Evolutionary conservation across 2,113 vertebrate genomes (phyloP).

Genomic region (Gymnocephalus cernua): DNA sequence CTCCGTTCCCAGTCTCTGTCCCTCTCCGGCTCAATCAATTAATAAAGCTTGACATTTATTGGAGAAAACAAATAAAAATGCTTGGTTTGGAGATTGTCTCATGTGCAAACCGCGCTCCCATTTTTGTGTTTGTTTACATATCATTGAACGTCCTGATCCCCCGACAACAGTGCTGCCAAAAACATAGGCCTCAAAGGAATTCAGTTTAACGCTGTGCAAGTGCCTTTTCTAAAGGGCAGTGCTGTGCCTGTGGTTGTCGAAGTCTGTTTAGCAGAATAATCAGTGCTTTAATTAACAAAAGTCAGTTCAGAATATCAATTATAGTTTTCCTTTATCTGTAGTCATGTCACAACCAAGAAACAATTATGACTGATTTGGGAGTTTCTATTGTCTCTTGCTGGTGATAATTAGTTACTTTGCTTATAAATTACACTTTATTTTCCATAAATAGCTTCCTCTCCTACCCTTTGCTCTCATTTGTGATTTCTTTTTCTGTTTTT

Average conservation of each 20-base stretch:
- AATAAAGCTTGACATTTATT: constrained; percentile 71
- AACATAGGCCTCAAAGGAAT: constrained; percentile 52
- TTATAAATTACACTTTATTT: constrained; percentile 60
- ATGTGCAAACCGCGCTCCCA: constrained; percentile 44
- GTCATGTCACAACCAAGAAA: constrained; percentile 72
- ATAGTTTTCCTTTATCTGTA: constrained; percentile 71
- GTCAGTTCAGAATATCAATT: constrained; percentile 81
- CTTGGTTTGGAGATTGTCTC: constrained; percentile 44
- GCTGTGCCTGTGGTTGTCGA: constrained; percentile 66
- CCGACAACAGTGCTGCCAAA: constrained; percentile 44
- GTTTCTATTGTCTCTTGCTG: constrained; percentile 66
- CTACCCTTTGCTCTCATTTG: constrained; percentile 33
- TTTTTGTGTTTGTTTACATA: constrained; percentile 70
- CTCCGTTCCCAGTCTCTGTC: constrained; percentile 20
- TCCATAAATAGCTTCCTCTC: constrained; percentile 34
- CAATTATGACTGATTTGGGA: constrained; percentile 77
- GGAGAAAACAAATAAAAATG: constrained; percentile 53
- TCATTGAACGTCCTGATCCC: constrained; percentile 55
- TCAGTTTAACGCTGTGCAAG: constrained; percentile 59
- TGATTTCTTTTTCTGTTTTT: constrained; percentile 21
- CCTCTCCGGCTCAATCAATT: constrained; percentile 57
- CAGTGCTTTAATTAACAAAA: constrained; percentile 82
- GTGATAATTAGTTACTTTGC: constrained; percentile 68
- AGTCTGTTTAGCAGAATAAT: constrained; percentile 80
- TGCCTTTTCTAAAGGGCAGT: constrained; percentile 76